These are phyloP conservation scores for Stratiomys singularior DNA, from an alignment of 2,888 invertebrate genomes.

Conservation along the genomic window DNA sequence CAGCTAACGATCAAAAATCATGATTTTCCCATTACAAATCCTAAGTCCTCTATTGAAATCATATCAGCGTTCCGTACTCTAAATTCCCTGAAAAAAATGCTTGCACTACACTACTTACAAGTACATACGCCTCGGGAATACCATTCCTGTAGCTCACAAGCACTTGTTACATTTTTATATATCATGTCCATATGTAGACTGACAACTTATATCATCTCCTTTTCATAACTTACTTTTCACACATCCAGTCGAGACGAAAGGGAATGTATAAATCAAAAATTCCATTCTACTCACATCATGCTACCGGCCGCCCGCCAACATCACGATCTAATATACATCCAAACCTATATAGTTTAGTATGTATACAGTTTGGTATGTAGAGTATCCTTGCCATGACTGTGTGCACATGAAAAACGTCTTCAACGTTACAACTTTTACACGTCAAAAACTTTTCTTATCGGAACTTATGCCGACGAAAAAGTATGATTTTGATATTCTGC, in stretches of 20 bases:
- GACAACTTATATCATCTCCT: constrained; percentile 21
- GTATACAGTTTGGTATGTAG: too few relatives aligned
- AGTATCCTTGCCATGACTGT: neutral
- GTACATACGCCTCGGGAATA: neutral
- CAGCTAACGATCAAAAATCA: too few relatives aligned
- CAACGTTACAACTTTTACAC: constrained; percentile 14
- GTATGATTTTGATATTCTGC: constrained; percentile 26
- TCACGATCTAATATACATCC: too few relatives aligned
- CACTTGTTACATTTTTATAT: constrained; percentile 5
- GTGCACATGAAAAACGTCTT: neutral
- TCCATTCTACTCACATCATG: neutral
- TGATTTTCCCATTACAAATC: too few relatives aligned
- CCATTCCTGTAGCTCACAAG: neutral
- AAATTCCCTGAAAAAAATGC: too few relatives aligned
- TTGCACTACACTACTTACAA: too few relatives aligned
- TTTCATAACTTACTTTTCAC: neutral
- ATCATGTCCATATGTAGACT: constrained; percentile 4
- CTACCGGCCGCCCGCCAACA: neutral
- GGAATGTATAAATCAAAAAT: constrained; percentile 23
- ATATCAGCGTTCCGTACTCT: too few relatives aligned
- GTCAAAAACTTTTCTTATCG: constrained; percentile 24
- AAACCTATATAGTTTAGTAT: too few relatives aligned
- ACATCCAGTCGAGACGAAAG: constrained; percentile 18
- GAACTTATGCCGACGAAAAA: neutral
- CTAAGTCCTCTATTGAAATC: too few relatives aligned